Evolutionary conservation across 2,888 invertebrate genomes (phyloP).

Genomic region (Hydriomena furcata): DNA sequence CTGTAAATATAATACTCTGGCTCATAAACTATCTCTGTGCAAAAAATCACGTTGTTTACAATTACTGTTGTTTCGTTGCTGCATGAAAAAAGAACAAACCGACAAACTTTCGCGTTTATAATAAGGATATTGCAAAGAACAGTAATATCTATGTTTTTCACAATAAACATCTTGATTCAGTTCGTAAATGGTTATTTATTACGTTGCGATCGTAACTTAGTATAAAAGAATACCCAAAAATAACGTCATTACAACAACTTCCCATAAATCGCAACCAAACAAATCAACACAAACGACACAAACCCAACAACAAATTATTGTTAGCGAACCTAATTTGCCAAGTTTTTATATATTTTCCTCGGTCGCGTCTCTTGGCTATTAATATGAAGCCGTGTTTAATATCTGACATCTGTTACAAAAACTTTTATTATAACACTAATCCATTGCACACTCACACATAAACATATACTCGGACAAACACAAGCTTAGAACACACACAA

Average conservation of each 20-base stretch:
- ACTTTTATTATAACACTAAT: slow-evolving; percentile 84
- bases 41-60: too few species aligned
- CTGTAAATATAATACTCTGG: too few species aligned
- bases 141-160: too few species aligned
- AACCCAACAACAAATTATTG: slow-evolving; percentile 62
- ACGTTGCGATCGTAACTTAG: neutral
- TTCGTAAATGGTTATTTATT: neutral
- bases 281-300: slow-evolving; percentile 60
- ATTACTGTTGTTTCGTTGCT: too few species aligned
- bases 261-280: slow-evolving; percentile 58
- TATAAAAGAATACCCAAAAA: slow-evolving; percentile 19
- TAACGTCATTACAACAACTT: slow-evolving; percentile 32
- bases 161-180: too few species aligned
- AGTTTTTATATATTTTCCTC: slow-evolving; percentile 80
- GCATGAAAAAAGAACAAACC: too few species aligned
- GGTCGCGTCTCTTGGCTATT: slow-evolving; percentile 72
- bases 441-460: slow-evolving; percentile 72
- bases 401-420: slow-evolving; percentile 84
- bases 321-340: slow-evolving; percentile 70
- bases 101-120: too few species aligned
- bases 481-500: slow-evolving; percentile 59
- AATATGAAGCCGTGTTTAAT: slow-evolving; percentile 81
- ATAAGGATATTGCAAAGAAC: too few species aligned
- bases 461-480: slow-evolving; percentile 43
- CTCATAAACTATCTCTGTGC: too few species aligned